Evolutionary conservation across 2,888 invertebrate genomes (phyloP).

Genomic region (Trichopria drosophilae): DNA sequence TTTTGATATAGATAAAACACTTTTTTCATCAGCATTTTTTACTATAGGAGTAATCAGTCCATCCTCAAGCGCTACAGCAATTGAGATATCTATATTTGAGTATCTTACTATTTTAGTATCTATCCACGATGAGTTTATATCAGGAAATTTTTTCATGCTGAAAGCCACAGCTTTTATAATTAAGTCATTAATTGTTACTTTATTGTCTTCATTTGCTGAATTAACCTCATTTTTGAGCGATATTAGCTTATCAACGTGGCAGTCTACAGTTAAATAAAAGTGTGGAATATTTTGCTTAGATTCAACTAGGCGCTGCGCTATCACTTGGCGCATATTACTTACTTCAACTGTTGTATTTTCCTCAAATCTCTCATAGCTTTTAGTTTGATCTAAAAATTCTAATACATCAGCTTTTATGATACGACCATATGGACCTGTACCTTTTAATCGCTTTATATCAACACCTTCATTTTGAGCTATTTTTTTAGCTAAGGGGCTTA

Average conservation of each 20-base stretch:
- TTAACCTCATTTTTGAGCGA: conserved; percentile 13
- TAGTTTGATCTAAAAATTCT: conserved; percentile 9
- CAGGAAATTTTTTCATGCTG: conserved; percentile 16
- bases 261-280: conserved; percentile 20
- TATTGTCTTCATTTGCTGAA: conserved; percentile 15
- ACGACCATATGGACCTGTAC: conserved; percentile 17
- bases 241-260: conserved; percentile 17
- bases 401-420: conserved; percentile 18
- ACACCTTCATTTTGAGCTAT: conserved; percentile 14
- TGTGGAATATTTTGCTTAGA: conserved; percentile 18
- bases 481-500: conserved; percentile 16
- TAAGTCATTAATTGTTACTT: conserved; percentile 17
- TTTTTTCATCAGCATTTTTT: conserved; percentile 17
- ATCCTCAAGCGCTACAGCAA: conserved; percentile 17
- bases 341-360: conserved; percentile 18
- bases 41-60: conserved; percentile 21
- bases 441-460: conserved; percentile 13
- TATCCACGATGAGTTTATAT: conserved; percentile 19
- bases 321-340: conserved; percentile 18
- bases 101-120: conserved; percentile 15
- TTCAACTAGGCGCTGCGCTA: conserved; percentile 17
- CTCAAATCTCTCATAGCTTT: conserved; percentile 15
- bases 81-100: conserved; percentile 17
- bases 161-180: conserved; percentile 15
- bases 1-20: conserved; percentile 14